phyloP scores from a whole-genome alignment of 2,797 vertebrate genomes.

The Rallus crepitans region DNA sequence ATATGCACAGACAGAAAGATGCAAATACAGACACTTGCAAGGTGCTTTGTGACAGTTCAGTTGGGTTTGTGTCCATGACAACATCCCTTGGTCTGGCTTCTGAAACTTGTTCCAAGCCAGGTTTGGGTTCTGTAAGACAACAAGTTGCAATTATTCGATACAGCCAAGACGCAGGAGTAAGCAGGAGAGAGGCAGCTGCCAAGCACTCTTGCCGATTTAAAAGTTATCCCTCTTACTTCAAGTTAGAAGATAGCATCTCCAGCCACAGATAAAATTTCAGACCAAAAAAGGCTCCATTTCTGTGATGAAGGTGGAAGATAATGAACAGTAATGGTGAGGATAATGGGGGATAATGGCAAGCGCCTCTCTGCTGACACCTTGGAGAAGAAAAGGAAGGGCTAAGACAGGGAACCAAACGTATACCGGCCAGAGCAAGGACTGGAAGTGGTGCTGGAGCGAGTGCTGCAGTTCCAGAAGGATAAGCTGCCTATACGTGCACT shows the following conservation, averaged over 20 bases:
- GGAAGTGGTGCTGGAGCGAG: not conserved
- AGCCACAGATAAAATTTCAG: not conserved
- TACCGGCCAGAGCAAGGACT: not conserved
- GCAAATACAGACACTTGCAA: constrained; percentile 39
- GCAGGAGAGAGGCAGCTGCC: not conserved
- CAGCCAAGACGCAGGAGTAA: not conserved
- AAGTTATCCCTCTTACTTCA: not conserved
- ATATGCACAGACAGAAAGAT: not conserved
- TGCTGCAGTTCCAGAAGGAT: not conserved
- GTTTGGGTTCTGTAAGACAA: not conserved
- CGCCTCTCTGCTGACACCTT: not conserved
- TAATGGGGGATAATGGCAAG: too few relatives aligned
- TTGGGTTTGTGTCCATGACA: not conserved
- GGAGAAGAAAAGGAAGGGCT: not conserved
- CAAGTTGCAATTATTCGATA: not conserved
- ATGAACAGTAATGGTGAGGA: not conserved
- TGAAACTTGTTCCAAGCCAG: not conserved
- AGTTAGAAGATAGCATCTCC: not conserved
- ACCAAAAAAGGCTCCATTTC: not conserved
- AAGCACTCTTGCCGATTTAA: not conserved
- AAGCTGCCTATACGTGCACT: not conserved
- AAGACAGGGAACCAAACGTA: not conserved
- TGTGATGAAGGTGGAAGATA: not conserved
- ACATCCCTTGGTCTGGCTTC: not conserved
- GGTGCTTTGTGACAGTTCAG: not conserved